Evolutionary conservation across 2,113 vertebrate species (phyloP).

Genomic region (Entosphenus tridentatus): DNA sequence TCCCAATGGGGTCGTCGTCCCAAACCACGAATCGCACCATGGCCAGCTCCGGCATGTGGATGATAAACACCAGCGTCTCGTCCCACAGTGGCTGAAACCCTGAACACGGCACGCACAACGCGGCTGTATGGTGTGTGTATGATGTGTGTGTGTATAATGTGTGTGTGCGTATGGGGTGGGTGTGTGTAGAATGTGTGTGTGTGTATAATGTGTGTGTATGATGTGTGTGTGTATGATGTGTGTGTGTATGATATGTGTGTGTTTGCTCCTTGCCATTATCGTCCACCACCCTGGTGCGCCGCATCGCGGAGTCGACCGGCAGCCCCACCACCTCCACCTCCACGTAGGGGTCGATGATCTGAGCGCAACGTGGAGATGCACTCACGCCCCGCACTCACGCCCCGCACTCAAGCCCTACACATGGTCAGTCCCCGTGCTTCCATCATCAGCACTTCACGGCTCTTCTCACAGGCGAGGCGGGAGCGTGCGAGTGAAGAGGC

Average conservation of each 20-base stretch:
- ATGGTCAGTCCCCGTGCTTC: background rate
- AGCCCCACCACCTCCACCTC: slow-evolving; percentile 94
- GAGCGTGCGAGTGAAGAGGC: background rate
- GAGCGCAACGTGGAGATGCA: background rate
- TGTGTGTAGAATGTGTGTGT: background rate
- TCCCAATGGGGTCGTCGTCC: slow-evolving; percentile 89
- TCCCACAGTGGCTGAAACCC: slow-evolving; percentile 98
- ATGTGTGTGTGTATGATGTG: background rate
- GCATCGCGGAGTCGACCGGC: slow-evolving; percentile 78
- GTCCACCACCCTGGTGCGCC: slow-evolving; percentile 88
- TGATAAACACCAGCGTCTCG: slow-evolving; percentile 73
- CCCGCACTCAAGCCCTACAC: too few relatives aligned
- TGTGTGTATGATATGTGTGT: background rate
- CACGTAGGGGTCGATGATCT: slow-evolving; percentile 98
- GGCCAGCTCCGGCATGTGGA: slow-evolving; percentile 80
- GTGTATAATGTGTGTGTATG: background rate
- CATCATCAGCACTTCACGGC: slow-evolving; percentile 4
- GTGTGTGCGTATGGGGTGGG: too few relatives aligned
- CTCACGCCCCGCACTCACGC: too few relatives aligned
- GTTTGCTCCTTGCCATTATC: slow-evolving; percentile 54
- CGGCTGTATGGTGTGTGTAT: background rate
- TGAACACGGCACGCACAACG: slow-evolving; percentile 15
- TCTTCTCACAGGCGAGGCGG: background rate
- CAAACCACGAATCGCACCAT: slow-evolving; percentile 85
- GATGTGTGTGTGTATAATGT: background rate